phyloP scores from a whole-genome alignment of 2,888 invertebrate genomes.

The Acronicta alni region DNA sequence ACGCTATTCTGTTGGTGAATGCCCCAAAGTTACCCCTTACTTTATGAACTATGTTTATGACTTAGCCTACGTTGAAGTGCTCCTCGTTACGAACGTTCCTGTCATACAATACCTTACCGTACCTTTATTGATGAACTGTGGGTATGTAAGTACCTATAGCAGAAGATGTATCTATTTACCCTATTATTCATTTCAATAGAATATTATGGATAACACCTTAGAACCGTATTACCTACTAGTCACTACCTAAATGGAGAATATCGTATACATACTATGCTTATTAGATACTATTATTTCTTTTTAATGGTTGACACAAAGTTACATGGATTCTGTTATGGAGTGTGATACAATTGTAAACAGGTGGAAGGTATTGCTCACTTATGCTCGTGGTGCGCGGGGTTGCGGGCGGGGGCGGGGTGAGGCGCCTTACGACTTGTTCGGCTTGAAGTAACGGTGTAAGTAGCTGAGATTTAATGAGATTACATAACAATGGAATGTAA shows the following conservation, averaged over 20 bases:
- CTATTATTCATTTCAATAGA: background rate
- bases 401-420: background rate
- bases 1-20: no score
- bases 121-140: background rate
- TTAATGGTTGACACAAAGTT: background rate
- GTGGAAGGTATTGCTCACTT: conserved; percentile 2
- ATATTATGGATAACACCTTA: background rate
- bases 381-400: background rate
- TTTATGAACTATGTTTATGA: no score
- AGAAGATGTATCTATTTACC: background rate
- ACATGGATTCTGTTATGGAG: background rate
- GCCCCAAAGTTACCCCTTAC: no score
- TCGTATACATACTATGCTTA: background rate
- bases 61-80: no score
- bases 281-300: background rate
- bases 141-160: background rate
- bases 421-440: conserved; percentile 10
- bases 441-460: conserved; percentile 11
- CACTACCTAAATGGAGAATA: background rate
- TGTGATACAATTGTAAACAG: conserved; percentile 11
- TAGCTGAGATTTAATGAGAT: conserved; percentile 31
- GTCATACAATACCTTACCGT: background rate
- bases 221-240: background rate
- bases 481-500: conserved; percentile 39
- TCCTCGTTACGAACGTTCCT: no score